Evolutionary conservation across 2,797 vertebrate species (phyloP), one percentile per base, ranked within the genome.

Genomic region (Argyrosomus regius): DNA sequence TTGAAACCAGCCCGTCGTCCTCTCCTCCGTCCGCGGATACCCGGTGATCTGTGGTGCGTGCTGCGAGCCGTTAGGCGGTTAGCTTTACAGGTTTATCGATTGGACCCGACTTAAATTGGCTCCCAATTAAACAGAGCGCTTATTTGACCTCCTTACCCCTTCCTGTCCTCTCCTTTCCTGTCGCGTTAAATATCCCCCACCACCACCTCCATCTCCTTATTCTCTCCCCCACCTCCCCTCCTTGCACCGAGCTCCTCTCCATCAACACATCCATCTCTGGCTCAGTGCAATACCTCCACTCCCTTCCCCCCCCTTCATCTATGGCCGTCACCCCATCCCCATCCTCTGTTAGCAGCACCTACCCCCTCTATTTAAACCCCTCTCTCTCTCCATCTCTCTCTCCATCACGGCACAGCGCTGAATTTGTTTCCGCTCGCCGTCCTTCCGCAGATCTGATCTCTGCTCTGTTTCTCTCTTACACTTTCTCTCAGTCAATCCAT

Each of bases 121-220:
- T 93, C 87, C 94, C 93, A 94, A 94, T 95, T 95, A 95, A 95
- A 93, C 76, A 80, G 82, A 92, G 88, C 84, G 69, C 90, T 93
- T 86, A 93, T 94, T 93, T 93, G 92, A 94, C 94, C 92, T 89
- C 92, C 83, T 84, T 88, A 89, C 82, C 87, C 89, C 85, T 77
- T 85, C 73, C 85, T 82, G 81, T 89, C 93, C 87, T 86, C 88
- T 83, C 81, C 86, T 81, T 84, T 91, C 88, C 89, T 88, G 81
- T 94, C 90, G 88, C 18, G 86, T 89, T 91, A 91, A 91, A 92
- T 87, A 88, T 76, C 78, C 79, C 80, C 85, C 71, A n/a, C 48
- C 39, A 73, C 81, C 63, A 41, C 79, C 84, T 81, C 76, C 65
- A 58, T 72, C 84, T 81, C 76, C 65, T 54, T 72, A 66, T 66